Evolutionary conservation across 2,888 invertebrate genomes (phyloP), one percentile per base, ranked within the genome.

Genomic region (Ligdia adustata): DNA sequence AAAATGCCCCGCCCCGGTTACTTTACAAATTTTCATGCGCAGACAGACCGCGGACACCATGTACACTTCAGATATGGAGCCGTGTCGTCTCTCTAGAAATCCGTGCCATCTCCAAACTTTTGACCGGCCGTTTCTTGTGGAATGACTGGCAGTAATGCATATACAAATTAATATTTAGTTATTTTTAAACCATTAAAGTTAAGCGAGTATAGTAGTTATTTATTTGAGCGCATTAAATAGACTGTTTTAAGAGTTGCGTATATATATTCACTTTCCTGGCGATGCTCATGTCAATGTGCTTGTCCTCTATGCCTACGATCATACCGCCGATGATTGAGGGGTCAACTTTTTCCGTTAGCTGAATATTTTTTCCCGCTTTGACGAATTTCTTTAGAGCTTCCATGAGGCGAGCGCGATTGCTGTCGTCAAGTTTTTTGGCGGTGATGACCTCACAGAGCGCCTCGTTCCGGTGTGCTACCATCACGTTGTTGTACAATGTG

Each of bases 401-500:
- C 60, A 80, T 66, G 1, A 87, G 69, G 7, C 72, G 47, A 2
- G 54, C 53, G 0, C 78, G 66, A 0, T 68, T 62, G 2, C 37
- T 34, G 0, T 69, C 66, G 4, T 82, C 80, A 0, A 87, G 72
- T 2, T 82, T 79, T 14, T 75, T 73, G 1, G 86, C 84, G 1
- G 87, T 87, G 34, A 86, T 85, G 0, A 87, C 83, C 53, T 87
- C 86, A 46, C 87, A 87, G 0, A 80, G 55, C 1, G 82, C 80
- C 33, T 85, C 79, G 9, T 86, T 83, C 22, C 82, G 75, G 43
- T 88, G 84, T 0, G 86, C 86, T 2, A 80, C 76, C 88, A 88
- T 87, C 1, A 87, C 74, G 0, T 62, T 43, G 0, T 73, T 60
- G 50, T 79, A 87, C 69, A 79, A 66, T 5, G 28, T 74, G 15